Percentiles rank a stretch among this genome's conserved stretches.
Conservation (phyloP, 2,797 vertebrate species). For the Novumbra hubbsi region DNA sequence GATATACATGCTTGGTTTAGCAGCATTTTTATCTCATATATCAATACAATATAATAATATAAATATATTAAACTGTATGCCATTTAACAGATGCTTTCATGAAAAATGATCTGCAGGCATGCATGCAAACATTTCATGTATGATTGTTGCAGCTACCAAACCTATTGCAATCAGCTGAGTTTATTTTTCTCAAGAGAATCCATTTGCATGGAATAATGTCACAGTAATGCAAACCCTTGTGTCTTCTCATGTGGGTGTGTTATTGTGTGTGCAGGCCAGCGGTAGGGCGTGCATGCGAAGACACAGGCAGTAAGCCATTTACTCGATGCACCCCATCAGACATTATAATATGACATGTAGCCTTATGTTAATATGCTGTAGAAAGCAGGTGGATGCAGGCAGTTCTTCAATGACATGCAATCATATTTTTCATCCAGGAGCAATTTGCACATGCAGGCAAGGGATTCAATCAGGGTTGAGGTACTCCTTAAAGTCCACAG, state of each 20-base stretch:
- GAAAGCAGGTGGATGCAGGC: neutral
- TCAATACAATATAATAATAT: neutral
- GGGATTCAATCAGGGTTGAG: neutral
- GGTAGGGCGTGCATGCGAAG: neutral
- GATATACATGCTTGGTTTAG: neutral
- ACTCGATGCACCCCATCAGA: neutral
- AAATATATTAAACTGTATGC: no score
- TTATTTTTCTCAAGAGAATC: neutral
- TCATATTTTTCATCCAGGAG: neutral
- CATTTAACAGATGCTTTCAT: neutral
- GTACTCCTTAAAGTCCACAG: slow-evolving; percentile 12
- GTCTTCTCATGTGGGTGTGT: neutral
- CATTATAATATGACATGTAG: neutral
- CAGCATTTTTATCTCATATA: neutral
- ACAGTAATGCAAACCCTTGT: neutral
- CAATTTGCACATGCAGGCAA: neutral
- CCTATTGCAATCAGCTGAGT: neutral
- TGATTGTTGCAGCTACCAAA: neutral
- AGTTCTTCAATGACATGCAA: neutral
- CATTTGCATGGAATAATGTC: neutral
- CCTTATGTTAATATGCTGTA: neutral
- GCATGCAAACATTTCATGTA: neutral
- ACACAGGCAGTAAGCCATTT: neutral
- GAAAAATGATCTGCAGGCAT: neutral
- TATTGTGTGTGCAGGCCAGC: no score